Conservation (phyloP, 2,888 invertebrate genomes). For the Napeogenes sylphis region DNA sequence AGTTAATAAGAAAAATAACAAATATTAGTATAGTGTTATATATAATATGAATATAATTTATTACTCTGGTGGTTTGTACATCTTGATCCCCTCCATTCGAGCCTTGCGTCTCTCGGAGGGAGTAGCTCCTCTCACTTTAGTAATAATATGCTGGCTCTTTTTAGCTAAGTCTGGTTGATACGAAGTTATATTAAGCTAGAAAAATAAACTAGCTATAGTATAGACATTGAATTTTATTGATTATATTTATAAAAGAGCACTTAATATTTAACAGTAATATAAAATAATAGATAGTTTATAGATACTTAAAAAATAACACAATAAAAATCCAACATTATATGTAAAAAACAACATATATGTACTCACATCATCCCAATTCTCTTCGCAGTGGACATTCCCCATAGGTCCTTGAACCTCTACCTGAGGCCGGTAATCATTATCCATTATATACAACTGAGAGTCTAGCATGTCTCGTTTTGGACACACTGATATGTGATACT, state of each 20-base stretch:
- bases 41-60: background rate
- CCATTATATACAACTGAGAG: constrained; percentile 43
- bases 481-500: constrained; percentile 55
- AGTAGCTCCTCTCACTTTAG: constrained; percentile 55
- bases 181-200: constrained; percentile 40
- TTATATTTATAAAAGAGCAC: too few relatives aligned
- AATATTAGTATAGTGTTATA: too few relatives aligned
- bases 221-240: too few relatives aligned
- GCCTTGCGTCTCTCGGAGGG: constrained; percentile 55
- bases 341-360: background rate
- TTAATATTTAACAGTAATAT: too few relatives aligned
- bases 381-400: constrained; percentile 30
- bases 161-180: constrained; percentile 49
- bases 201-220: too few relatives aligned
- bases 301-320: too few relatives aligned
- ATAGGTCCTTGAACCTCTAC: constrained; percentile 34
- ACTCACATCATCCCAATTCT: constrained; percentile 56
- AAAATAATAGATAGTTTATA: too few relatives aligned
- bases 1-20: too few relatives aligned
- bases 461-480: constrained; percentile 52
- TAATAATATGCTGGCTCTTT: constrained; percentile 49
- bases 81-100: constrained; percentile 48
- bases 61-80: constrained; percentile 37
- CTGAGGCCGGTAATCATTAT: constrained; percentile 44
- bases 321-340: too few relatives aligned